phyloP scores from a whole-genome alignment of 2,113 vertebrate species.

The Phyllostomus hastatus region DNA sequence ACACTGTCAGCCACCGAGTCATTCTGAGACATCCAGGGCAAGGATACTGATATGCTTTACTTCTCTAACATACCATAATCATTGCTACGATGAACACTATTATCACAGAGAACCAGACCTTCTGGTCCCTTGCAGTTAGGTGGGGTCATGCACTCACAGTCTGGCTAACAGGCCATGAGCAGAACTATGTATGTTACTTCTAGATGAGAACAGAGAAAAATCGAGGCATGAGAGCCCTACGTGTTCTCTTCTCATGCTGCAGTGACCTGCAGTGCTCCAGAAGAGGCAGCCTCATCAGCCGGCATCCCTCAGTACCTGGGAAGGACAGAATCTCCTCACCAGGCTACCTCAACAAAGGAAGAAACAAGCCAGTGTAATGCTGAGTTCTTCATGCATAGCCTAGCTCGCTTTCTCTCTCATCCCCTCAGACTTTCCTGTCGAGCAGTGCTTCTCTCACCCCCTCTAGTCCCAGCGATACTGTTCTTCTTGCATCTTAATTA shows the following conservation, averaged over 20 bases:
- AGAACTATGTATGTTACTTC: background rate
- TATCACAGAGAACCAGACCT: background rate
- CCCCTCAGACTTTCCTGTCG: background rate
- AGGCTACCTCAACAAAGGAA: background rate
- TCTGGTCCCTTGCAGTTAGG: background rate
- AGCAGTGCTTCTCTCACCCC: background rate
- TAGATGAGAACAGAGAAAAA: background rate
- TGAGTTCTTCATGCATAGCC: background rate
- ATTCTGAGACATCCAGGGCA: background rate
- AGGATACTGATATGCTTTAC: background rate
- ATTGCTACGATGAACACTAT: background rate
- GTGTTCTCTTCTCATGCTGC: background rate
- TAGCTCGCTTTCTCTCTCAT: background rate
- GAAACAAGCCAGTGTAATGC: background rate
- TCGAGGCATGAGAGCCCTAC: background rate
- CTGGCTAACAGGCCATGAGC: background rate
- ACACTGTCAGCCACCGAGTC: background rate
- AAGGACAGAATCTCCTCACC: background rate
- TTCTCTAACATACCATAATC: background rate
- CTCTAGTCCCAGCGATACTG: background rate
- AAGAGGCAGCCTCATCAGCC: background rate
- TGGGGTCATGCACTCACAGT: background rate
- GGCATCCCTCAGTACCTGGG: too few relatives aligned
- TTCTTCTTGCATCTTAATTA: background rate
- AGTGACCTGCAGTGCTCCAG: background rate